These are phyloP conservation scores for Ciona savignyi DNA, from an alignment of 23 tunicate genomes.

Conservation along the genomic window DNA sequence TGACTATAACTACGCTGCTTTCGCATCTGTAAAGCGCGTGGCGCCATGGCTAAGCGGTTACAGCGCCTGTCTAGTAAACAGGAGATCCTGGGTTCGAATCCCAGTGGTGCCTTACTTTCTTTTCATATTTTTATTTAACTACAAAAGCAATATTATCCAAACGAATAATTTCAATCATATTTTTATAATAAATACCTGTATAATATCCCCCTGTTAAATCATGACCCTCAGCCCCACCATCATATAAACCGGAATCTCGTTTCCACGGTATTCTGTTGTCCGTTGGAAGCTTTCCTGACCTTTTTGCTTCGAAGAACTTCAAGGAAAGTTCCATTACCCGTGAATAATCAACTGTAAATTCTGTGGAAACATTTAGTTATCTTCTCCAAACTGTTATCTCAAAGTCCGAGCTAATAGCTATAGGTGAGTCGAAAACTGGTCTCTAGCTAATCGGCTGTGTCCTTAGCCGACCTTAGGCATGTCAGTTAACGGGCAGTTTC, in stretches of 20 bases:
- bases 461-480: no score
- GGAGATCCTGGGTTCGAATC: no score
- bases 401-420: no score
- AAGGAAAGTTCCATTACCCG: slow-evolving; percentile 29
- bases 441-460: no score
- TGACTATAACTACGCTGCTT: no score
- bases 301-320: slow-evolving; percentile 45
- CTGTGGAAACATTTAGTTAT: slow-evolving; percentile 18
- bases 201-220: slow-evolving; percentile 67
- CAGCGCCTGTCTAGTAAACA: no score
- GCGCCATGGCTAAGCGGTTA: slow-evolving; percentile 99
- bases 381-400: no score
- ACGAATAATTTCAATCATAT: no score
- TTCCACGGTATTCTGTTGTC: slow-evolving; percentile 50
- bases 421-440: no score
- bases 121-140: no score
- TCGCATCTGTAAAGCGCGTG: slow-evolving; percentile 3
- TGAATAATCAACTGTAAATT: slow-evolving; percentile 38
- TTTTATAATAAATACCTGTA: slow-evolving; percentile 22
- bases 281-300: slow-evolving; percentile 46
- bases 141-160: no score
- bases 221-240: slow-evolving; percentile 51
- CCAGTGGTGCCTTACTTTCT: slow-evolving; percentile 87
- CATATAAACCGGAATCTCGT: slow-evolving; percentile 45
- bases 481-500: no score